Conservation (phyloP, 2,113 vertebrate genomes). For the Cepphus grylle region DNA sequence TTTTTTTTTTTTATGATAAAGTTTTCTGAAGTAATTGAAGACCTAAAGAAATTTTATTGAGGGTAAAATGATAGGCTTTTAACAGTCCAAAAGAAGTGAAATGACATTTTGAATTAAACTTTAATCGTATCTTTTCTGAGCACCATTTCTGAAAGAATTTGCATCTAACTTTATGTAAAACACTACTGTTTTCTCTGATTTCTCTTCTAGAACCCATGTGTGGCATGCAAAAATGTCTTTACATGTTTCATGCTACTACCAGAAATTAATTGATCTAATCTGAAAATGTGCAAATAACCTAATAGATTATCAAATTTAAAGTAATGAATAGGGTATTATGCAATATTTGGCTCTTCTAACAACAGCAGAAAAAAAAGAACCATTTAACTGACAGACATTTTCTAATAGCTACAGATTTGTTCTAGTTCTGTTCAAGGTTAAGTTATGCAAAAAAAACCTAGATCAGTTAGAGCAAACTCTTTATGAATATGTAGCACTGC, state of each 20-base stretch:
- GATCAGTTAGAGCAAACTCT: background rate
- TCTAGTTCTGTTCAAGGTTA: background rate
- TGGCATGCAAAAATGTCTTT: background rate
- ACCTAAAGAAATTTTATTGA: background rate
- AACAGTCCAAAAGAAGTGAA: background rate
- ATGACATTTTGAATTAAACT: background rate
- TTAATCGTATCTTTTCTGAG: background rate
- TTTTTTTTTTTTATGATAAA: background rate
- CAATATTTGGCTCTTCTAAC: background rate
- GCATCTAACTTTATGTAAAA: background rate
- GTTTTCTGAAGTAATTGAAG: background rate
- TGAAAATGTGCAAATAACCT: background rate
- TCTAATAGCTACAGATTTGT: background rate
- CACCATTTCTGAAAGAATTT: background rate
- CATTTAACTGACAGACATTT: background rate
- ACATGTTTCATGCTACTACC: background rate
- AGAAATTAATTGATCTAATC: background rate
- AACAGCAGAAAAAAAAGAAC: background rate
- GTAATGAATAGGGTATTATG: background rate
- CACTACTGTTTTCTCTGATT: background rate
- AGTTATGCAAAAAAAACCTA: background rate
- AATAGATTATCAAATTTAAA: background rate
- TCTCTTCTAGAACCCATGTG: background rate
- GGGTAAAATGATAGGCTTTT: background rate
- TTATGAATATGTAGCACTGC: background rate